Evolutionary conservation across 2,113 vertebrate genomes (phyloP).

Genomic region (Rhinolophus ferrumequinum): DNA sequence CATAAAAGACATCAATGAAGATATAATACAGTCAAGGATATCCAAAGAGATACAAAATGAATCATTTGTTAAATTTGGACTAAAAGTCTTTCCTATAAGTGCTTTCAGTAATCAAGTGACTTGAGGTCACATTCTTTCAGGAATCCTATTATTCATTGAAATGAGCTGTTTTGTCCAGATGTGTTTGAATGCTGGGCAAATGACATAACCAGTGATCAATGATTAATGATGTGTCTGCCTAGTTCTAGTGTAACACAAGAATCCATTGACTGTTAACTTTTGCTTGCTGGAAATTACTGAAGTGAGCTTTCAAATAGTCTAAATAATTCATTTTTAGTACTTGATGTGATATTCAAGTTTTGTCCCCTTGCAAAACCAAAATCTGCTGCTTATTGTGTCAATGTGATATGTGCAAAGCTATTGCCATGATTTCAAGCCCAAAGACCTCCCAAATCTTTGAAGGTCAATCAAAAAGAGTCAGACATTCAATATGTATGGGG

Average conservation of each 20-base stretch:
- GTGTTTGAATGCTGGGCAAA: background rate
- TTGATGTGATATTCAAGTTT: background rate
- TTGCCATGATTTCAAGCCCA: slow-evolving; percentile 2
- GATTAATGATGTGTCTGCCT: background rate
- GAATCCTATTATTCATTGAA: background rate
- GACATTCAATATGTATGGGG: background rate
- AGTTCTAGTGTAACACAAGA: background rate
- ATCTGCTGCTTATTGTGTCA: slow-evolving; percentile 49
- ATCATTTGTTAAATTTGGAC: background rate
- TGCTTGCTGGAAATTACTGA: background rate
- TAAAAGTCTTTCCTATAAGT: background rate
- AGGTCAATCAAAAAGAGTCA: slow-evolving; percentile 35
- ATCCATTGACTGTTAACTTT: background rate
- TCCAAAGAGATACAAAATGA: background rate
- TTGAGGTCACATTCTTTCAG: background rate
- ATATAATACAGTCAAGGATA: slow-evolving; percentile 65
- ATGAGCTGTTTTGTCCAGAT: background rate
- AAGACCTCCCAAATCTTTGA: slow-evolving; percentile 42
- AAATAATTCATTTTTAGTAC: slow-evolving; percentile 44
- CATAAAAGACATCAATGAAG: slow-evolving; percentile 76
- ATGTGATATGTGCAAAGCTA: slow-evolving; percentile 50
- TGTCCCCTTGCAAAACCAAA: background rate
- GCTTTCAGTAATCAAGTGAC: background rate
- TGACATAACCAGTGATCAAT: background rate
- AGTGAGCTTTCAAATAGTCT: slow-evolving; percentile 18